Evolutionary conservation across 2,888 invertebrate genomes (phyloP).

Genomic region (Lacanobia wlatinum): DNA sequence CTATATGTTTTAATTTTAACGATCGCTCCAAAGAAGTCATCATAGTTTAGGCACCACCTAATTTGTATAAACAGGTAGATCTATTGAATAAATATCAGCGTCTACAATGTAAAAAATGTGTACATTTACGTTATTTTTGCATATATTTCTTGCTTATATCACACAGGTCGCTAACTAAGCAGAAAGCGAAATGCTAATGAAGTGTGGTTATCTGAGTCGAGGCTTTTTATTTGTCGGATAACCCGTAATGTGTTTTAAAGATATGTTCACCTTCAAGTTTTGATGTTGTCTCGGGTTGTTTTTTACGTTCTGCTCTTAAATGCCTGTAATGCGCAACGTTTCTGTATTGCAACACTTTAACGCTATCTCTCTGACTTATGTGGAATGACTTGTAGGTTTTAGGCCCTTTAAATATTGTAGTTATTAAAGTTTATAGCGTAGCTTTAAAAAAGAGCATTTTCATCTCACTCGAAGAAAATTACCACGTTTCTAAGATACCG

Average conservation of each 20-base stretch:
- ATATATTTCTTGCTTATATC: constrained; percentile 74
- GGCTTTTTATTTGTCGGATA: constrained; percentile 80
- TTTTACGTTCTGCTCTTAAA: constrained; percentile 67
- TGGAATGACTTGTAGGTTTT: constrained; percentile 44
- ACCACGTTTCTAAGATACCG: neutral
- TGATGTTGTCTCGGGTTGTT: constrained; percentile 68
- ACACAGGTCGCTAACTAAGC: constrained; percentile 72
- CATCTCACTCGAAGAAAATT: neutral
- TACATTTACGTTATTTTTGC: constrained; percentile 70
- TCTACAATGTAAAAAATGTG: constrained; percentile 60
- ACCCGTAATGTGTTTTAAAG: constrained; percentile 80
- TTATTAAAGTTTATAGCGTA: too few relatives aligned
- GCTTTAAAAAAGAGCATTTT: neutral
- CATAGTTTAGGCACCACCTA: constrained; percentile 51
- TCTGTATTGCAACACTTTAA: constrained; percentile 58
- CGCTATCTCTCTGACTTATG: constrained; percentile 50
- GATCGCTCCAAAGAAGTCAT: constrained; percentile 43
- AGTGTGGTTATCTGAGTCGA: constrained; percentile 76
- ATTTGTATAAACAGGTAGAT: constrained; percentile 56
- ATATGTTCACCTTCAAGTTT: constrained; percentile 76
- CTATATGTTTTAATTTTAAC: constrained; percentile 48
- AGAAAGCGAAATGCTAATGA: constrained; percentile 80
- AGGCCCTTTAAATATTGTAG: constrained; percentile 7
- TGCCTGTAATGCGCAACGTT: constrained; percentile 64
- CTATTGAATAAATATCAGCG: constrained; percentile 57